Base-by-base conservation (phyloP, 2,797 vertebrate genomes). In the Phrynocephalus vlangalii region DNA sequence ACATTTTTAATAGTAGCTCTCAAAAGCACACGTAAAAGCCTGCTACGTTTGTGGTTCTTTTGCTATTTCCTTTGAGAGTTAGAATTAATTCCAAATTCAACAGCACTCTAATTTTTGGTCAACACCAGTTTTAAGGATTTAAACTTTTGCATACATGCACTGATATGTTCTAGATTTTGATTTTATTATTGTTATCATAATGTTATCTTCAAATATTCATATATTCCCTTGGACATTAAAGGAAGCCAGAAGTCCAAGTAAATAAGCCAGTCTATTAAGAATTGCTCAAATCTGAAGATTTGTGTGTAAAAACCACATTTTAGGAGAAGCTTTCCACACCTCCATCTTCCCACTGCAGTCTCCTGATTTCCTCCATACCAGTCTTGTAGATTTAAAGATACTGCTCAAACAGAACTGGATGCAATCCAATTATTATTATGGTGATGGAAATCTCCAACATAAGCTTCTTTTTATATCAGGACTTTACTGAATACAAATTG, bases 11-110 rank as follows among this genome's bases (percentile, higher is more conserved):
- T 80, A 60, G 50, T 68, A 73, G 38, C 81, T 94, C 38, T 89
- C 92, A 92, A 88, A 26, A 93, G 84, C 73, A 90, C 81, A 93
- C 90, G 93, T 84, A 91, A 26, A 73, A 87, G 24, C 22, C 7
- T 5, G 87, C 72, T 81, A 82, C 86, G 82, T 78, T 93, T 92
- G 89, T 92, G 88, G 60, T 70, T 81, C 92, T 91, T 71, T 75
- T 79, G 28, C 50, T 48, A 86, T 81, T 86, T 79, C 70, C 84
- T 18, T 87, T 93, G 87, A 86, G 5, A 86, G 71, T 52, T 79
- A 90, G 87, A 92, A 85, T 89, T 91, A 92, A 78, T 73, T 84
- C 56, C 22, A n/a, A 11, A 68, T 48, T 44, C 48, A 60, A 79
- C 13, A 30, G 63, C 38, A 48, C 11, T 72, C 7, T 44, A 30